Evolutionary conservation across 2,113 vertebrate species (phyloP), one percentile per base, ranked within the genome.

Genomic region (Podiceps cristatus): DNA sequence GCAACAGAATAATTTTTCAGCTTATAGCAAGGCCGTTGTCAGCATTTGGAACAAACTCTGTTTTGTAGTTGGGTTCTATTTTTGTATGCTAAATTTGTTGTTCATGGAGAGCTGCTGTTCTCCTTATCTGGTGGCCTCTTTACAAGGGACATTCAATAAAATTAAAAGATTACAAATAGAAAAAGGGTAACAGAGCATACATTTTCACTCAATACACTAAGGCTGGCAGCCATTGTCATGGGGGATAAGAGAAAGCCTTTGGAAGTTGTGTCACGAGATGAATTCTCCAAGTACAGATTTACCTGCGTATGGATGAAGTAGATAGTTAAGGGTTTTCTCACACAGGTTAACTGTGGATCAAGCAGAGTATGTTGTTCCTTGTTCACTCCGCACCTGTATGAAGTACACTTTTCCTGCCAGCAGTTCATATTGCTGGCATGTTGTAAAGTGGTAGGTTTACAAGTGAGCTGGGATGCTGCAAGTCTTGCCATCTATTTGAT

Each of bases 1-100:
- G 96, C 97, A 97, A 97, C 94, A 79, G 91, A 88, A 93, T 85
- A 2, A 28, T 90, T 93, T 86, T 69, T 33, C 85, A 90, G 66
- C 80, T 97, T 86, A 49, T 49, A 86, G 77, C 79, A 86, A 88
- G 71, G 74, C 84, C 4, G 7, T 93, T 92, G 75, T 91, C 88
- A 93, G 74, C 67, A 31, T 59, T 93, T 96, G 86, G 74, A 95
- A 75, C 71, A 44, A 91, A 53, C 75, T 89, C 59, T 58, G 40
- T 37, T 96, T 87, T 93, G 83, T 91, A 55, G 88, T 89, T 92
- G 58, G 18, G 28, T 68, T 96, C 96, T 80, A 71, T 91, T 94
- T 96, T 87, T 82, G 56, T 31, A 4, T 79, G 52, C 79, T 75
- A 67, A 15, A 69, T 88, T 75, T 84, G 17, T 74, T 77, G 75